Base-by-base conservation (phyloP, 2,888 invertebrate genomes). In the Thyatira batis region DNA sequence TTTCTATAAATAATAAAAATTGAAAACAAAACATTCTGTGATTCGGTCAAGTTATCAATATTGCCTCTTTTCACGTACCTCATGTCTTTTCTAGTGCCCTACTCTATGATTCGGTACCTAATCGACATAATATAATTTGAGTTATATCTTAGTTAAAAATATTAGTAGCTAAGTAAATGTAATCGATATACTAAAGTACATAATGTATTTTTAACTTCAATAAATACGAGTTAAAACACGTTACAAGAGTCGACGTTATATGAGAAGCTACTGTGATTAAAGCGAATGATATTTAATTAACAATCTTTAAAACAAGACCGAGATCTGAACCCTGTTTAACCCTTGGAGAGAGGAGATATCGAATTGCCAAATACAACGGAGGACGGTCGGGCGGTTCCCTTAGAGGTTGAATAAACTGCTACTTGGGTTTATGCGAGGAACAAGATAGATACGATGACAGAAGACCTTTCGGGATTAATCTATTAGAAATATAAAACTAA, bases 251-350 rank as follows among this genome's bases (percentile, higher is more conserved):
- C n/a, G 30, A 23, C 23, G 64, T 69, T 73, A 74, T 74, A 67
- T 69, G 68, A 56, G 58, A 51, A 64, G 67, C 66, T 53, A 57
- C 69, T 71, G 76, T 82, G 75, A 82, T 80, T 80, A 80, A 81
- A 78, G 68, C 68, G 57, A 61, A 63, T 71, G 63, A 68, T 73
- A 73, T 78, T 80, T 79, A 77, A 80, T 83, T 81, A 81, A 78
- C 75, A 78, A 77, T 76, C 73, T 76, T 78, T 75, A 76, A 77
- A 69, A 71, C 71, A 66, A 77, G 71, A 69, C 73, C 67, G 69
- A 76, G 76, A 80, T 80, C 76, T 78, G 78, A 79, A 73, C 69
- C 71, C 70, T 71, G 62, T 65, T 63, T 69, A 69, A 73, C 69
- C 80, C 78, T 73, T 67, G 61, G 73, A 71, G 70, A 71, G 64